phyloP scores from a whole-genome alignment of 37 sponge, comb jelly and placozoan species.

The Crambe crambe region DNA sequence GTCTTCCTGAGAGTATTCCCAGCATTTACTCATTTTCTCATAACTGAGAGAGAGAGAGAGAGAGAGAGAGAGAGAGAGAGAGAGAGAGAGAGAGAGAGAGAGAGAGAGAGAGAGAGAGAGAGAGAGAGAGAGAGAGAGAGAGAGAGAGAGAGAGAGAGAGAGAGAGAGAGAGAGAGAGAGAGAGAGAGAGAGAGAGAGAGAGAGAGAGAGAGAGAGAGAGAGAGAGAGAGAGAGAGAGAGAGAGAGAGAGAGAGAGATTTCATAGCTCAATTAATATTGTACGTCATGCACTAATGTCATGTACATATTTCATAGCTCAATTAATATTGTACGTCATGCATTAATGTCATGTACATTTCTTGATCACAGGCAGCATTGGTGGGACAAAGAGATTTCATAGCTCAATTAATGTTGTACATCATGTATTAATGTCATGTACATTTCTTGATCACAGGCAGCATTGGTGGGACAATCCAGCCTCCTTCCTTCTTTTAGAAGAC shows the following conservation, averaged over 20 bases:
- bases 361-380: neutral
- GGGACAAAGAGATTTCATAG: too few species aligned
- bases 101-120: slow-evolving; percentile 31
- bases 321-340: too few species aligned
- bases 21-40: neutral
- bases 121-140: slow-evolving; percentile 41
- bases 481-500: neutral
- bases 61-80: neutral
- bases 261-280: too few species aligned
- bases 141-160: slow-evolving; percentile 44
- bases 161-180: slow-evolving; percentile 43
- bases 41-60: neutral
- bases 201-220: slow-evolving; percentile 37
- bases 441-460: neutral
- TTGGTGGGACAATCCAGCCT: neutral
- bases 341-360: neutral
- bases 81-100: slow-evolving; percentile 5
- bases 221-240: too few species aligned
- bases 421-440: neutral
- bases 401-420: too few species aligned
- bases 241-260: too few species aligned
- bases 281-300: too few species aligned
- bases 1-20: neutral
- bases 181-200: slow-evolving; percentile 40
- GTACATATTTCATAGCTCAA: too few species aligned